phyloP scores from a whole-genome alignment of 2,797 vertebrate species.

The Tenualosa ilisha region DNA sequence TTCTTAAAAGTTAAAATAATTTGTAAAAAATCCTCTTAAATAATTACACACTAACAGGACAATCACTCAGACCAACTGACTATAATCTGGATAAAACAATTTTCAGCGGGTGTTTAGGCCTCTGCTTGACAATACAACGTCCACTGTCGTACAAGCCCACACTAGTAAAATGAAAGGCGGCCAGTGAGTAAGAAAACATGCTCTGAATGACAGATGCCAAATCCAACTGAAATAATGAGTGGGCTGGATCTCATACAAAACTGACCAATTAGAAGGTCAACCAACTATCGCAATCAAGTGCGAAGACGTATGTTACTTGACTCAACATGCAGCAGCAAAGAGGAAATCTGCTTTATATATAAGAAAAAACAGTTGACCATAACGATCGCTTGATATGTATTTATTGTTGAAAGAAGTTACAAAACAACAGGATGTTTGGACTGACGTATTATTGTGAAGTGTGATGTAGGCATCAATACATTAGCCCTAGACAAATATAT shows the following conservation, averaged over 20 bases:
- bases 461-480: not conserved
- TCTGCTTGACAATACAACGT: not conserved
- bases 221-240: conserved; percentile 1
- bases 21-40: not conserved
- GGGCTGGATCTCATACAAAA: not conserved
- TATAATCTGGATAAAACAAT: not conserved
- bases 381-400: not conserved
- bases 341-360: not conserved
- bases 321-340: not conserved
- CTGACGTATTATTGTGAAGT: not conserved
- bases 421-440: not conserved
- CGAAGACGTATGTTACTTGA: not conserved
- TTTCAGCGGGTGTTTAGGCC: not conserved
- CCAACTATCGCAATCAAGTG: not conserved
- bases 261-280: not conserved
- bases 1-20: conserved; percentile 2
- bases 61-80: not conserved
- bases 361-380: not conserved
- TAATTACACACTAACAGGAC: too few species aligned
- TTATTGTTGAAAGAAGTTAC: conserved; percentile 10
- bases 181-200: not conserved
- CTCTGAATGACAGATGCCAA: not conserved
- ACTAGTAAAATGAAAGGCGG: not conserved
- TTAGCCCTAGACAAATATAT: not conserved
- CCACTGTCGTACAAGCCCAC: not conserved